A percentile compares a stretch with the other conserved stretches of the same genome.
These are phyloP conservation scores for Rhagium mordax DNA, from an alignment of 2,888 invertebrate genomes.

Conservation along the genomic window DNA sequence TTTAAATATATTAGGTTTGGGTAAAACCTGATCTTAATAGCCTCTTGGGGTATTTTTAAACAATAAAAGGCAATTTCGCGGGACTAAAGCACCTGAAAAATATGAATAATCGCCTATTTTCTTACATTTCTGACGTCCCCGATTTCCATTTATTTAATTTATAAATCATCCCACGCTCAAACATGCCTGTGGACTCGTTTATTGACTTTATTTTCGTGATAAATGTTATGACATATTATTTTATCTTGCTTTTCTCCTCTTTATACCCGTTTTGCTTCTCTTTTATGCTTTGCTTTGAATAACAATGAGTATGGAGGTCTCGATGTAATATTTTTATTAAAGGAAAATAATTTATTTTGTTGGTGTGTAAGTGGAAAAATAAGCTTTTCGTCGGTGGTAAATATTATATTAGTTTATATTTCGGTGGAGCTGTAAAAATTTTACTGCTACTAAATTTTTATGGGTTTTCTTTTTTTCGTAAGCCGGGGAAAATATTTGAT, in stretches of 20 bases:
- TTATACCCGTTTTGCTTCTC: background rate
- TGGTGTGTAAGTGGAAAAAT: background rate
- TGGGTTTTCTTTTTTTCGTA: background rate
- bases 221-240: slow-evolving; percentile 26
- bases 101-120: background rate
- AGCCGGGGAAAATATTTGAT: slow-evolving; percentile 10
- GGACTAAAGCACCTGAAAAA: background rate
- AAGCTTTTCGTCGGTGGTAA: slow-evolving; percentile 2
- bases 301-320: slow-evolving; percentile 18
- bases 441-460: slow-evolving; percentile 14
- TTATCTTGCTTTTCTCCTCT: background rate
- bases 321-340: slow-evolving; percentile 16
- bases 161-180: slow-evolving; percentile 4
- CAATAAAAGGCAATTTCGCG: background rate
- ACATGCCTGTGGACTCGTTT: background rate
- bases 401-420: slow-evolving; percentile 24
- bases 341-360: slow-evolving; percentile 14
- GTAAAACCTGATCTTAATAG: background rate
- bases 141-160: slow-evolving; percentile 16
- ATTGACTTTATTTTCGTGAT: slow-evolving; percentile 19
- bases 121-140: background rate
- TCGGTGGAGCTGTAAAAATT: slow-evolving; percentile 11
- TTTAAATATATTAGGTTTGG: background rate
- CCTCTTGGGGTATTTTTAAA: background rate
- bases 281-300: background rate